Conservation (phyloP, 2,888 invertebrate genomes). For the Epinotia nisella region DNA sequence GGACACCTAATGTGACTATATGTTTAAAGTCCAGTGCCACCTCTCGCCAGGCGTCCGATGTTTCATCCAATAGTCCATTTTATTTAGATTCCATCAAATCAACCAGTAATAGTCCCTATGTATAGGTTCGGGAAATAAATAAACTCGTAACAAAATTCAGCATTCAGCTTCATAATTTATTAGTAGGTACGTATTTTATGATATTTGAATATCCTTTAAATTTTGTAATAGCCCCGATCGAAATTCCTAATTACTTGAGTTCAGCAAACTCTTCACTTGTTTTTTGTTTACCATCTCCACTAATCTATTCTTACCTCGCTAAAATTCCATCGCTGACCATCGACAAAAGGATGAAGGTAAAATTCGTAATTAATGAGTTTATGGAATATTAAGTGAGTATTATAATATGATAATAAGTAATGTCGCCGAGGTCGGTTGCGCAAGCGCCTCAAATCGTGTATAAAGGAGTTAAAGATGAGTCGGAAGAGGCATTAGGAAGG, state of each 20-base stretch:
- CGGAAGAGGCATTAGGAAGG: slow-evolving; percentile 19
- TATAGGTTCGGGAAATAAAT: too few relatives aligned
- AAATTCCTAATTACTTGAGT: not conserved
- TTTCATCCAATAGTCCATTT: too few relatives aligned
- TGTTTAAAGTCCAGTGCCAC: too few relatives aligned
- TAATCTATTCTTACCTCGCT: not conserved
- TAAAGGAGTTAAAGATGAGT: slow-evolving; percentile 28
- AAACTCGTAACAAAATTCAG: too few relatives aligned
- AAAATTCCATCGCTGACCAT: slow-evolving; percentile 11
- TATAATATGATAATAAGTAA: slow-evolving; percentile 29
- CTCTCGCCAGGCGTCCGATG: too few relatives aligned
- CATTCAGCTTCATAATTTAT: too few relatives aligned
- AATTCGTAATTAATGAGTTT: slow-evolving; percentile 30
- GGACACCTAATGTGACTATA: too few relatives aligned
- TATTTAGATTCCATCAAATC: too few relatives aligned
- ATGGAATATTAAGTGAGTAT: slow-evolving; percentile 39
- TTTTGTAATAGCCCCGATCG: too few relatives aligned
- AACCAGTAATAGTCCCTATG: too few relatives aligned
- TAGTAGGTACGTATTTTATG: too few relatives aligned
- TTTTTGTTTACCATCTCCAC: not conserved
- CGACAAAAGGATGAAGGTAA: slow-evolving; percentile 15
- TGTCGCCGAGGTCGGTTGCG: slow-evolving; percentile 35
- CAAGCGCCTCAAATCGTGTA: slow-evolving; percentile 15
- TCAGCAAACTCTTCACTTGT: not conserved
- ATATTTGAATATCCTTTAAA: too few relatives aligned